Evolutionary conservation across 2,888 invertebrate genomes (phyloP), one percentile per base, ranked within the genome.

Genomic region (Argynnis bischoffii): DNA sequence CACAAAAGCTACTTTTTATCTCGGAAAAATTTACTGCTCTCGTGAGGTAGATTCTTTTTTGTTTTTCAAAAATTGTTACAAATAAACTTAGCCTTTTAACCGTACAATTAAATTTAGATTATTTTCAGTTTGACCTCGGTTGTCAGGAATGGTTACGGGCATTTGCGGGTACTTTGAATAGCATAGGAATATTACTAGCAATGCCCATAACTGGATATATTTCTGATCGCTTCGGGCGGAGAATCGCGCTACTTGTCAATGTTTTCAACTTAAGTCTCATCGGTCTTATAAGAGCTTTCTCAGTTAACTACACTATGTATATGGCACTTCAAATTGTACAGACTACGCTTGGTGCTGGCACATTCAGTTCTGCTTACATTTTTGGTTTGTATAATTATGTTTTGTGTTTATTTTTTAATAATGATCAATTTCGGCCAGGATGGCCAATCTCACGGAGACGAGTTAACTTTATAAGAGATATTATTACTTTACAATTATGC

Each of bases 101-200:
- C 13, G 3, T 14, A 18, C 35, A 16, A 5, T 21, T n/a, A n/a
- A 31, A 16, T 60, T 4, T 60, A 31, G 48, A 14, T 50, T 4
- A 35, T 31, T 61, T 70, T 63, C 67, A 95, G 95, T 95, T 94
- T 79, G 82, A 87, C 71, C 81, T 95, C 13, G 93, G 93, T 21
- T 95, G 95, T 75, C 89, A 93, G 35, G 87, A 93, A 72, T 95
- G 95, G 95, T 94, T 94, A 79, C 83, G 95, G 57, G 93, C 95
- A 0, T 78, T 95, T 71, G 94, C 95, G 11, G 95, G 95, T 2
- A 95, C 95, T 6, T 83, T 95, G 6, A 94, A 94, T 78, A 95
- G 94, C 75, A 79, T 94, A 57, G 95, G 95, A 14, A 94, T 95
- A 74, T 93, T 95, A 74, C 82, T 95, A 69, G 94, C 95, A n/a